Evolutionary conservation across 1,140 invertebrate genomes (phyloP).

Genomic region (Neelides sp.): DNA sequence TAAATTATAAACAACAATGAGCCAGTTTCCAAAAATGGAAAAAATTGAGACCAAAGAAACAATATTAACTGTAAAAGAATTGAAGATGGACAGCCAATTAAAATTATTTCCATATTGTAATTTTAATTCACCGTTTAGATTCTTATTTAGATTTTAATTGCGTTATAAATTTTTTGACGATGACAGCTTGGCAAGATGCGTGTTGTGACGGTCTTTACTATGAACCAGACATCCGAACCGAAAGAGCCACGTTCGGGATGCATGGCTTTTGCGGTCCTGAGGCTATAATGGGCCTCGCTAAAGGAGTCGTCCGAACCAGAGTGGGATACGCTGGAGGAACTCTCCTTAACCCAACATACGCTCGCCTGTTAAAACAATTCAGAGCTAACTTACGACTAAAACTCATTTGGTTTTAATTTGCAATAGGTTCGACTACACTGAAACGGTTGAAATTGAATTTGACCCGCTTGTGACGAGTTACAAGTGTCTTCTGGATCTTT

Average conservation of each 20-base stretch:
- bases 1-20: too few species aligned
- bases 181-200: too few species aligned
- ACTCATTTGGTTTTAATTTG: neutral
- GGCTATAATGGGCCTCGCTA: slow-evolving; percentile 68
- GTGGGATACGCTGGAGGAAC: slow-evolving; percentile 28
- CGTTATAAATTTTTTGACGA: too few species aligned
- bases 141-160: too few species aligned
- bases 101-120: too few species aligned
- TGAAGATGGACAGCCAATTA: too few species aligned
- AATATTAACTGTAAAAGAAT: too few species aligned
- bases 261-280: slow-evolving; percentile 96
- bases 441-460: slow-evolving; percentile 82
- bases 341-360: slow-evolving; percentile 19
- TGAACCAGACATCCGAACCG: slow-evolving; percentile 34
- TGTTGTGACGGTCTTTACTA: slow-evolving; percentile 33
- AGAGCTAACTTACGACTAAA: neutral
- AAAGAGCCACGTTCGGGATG: slow-evolving; percentile 80
- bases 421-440: slow-evolving; percentile 76
- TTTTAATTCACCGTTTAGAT: too few species aligned
- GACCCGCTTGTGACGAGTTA: slow-evolving; percentile 65
- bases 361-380: slow-evolving; percentile 14
- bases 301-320: slow-evolving; percentile 76
- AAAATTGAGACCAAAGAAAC: too few species aligned
- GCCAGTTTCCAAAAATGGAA: too few species aligned
- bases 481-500: slow-evolving; percentile 61